phyloP scores from a whole-genome alignment of 2,888 invertebrate species.

The Nephrotoma appendiculata region DNA sequence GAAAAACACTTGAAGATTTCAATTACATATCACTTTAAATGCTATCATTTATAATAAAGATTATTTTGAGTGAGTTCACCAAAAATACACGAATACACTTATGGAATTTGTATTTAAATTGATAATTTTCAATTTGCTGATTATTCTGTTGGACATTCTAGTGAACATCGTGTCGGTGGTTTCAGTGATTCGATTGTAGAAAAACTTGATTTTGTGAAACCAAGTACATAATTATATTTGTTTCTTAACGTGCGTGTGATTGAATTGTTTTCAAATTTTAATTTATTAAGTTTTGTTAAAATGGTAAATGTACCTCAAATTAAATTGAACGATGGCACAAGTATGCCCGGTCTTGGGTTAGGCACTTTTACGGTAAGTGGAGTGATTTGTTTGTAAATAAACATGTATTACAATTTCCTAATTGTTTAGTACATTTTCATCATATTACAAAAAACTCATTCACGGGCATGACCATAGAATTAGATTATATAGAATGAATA shows the following conservation, averaged over 20 bases:
- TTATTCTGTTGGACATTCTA: background rate
- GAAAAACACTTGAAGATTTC: background rate
- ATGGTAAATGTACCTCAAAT: slow-evolving; percentile 23
- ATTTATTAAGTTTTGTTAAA: background rate
- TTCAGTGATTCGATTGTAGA: background rate
- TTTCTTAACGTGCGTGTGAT: too few relatives aligned
- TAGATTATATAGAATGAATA: too few relatives aligned
- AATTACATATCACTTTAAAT: background rate
- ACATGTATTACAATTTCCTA: background rate
- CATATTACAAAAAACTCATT: too few relatives aligned
- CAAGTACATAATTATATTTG: background rate
- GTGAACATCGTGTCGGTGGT: background rate
- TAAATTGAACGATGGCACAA: slow-evolving; percentile 40
- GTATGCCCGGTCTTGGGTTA: slow-evolving; percentile 45
- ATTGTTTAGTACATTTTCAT: too few relatives aligned
- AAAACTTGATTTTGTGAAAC: background rate
- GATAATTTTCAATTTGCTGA: background rate
- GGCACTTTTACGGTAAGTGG: slow-evolving; percentile 44
- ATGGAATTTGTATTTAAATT: background rate
- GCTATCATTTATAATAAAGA: background rate
- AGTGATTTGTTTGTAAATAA: slow-evolving; percentile 11
- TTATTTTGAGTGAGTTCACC: background rate
- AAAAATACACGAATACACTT: background rate
- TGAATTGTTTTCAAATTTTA: background rate
- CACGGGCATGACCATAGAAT: too few relatives aligned